Evolutionary conservation across 2,113 vertebrate species (phyloP), one percentile per base, ranked within the genome.

Genomic region (Lagopus muta): DNA sequence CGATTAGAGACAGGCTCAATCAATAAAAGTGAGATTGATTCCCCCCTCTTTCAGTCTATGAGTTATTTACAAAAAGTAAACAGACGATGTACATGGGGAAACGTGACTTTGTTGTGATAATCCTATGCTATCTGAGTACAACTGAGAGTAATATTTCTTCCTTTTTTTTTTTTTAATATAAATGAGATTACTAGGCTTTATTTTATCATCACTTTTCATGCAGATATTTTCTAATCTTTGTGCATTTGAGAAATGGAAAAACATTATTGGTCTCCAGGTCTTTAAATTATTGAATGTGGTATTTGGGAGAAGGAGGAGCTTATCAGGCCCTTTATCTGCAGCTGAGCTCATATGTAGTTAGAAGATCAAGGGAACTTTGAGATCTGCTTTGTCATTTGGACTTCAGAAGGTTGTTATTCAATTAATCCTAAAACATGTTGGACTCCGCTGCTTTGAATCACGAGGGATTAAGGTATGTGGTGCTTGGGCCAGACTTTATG

Each of bases 11-110:
- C 55, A 88, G 69, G 47, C 18, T 43, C 57, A 93, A 83, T 92
- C 82, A 93, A 86, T 86, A 77, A 55, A 86, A 86, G 25, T 69
- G 79, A 72, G 79, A 88, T 86, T 71, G 87, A 88, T 77, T 47
- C 3, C 3, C 7, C 3, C 32, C 86, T 79, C 19, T n/a, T 80
- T 92, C 64, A 69, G 61, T 69, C 38, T 74, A n/a, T 48, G 82
- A 66, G 21, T 82, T 62, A 77, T 30, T 38, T 38, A 57, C 0
- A 1, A 88, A 83, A 89, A 83, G 60, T 78, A 88, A 92, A 92
- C 72, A 86, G 65, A 77, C 32, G 55, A 13, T 48, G 25, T 65
- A 77, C 40, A 25, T 66, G 22, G 34, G 8, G 50, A 60, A 12
- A 83, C 20, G 22, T 52, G 60, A 74, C 32, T 91, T 85, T 89